Evolutionary conservation across 2,888 invertebrate genomes (phyloP), one percentile per base, ranked within the genome.

Genomic region (Tuta absoluta): DNA sequence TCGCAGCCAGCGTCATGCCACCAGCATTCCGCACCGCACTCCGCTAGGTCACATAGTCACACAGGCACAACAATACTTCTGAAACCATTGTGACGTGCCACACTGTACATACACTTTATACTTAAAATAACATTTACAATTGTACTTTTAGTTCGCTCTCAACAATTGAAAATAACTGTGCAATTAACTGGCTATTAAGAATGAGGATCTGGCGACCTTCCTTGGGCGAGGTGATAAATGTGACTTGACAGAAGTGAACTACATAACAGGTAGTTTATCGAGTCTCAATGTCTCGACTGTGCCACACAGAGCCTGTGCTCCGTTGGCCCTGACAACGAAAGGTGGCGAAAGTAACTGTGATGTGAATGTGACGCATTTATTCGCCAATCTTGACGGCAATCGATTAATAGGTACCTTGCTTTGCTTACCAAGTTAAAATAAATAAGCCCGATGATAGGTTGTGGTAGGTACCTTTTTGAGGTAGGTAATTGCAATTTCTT

Each of bases 271-370:
- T 51, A 58, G 1, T 19, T 75, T 56, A 72, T 71, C 73, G 8
- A 33, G 72, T 74, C 75, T 79, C 76, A 79, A 80, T 79, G 79
- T 74, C 37, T 58, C 21, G 65, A 72, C 68, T 70, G 72, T 72
- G 74, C 70, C 33, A 33, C 33, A n/a, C n/a, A n/a, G n/a, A 33
- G 33, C 8, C 33, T 70, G 72, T 73, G 74, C 70, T 75, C 74
- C 67, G 69, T 73, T 80, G 82, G 80, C 85, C 85, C 80, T 86
- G 86, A 80, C 85, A 80, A 85, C 84, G 86, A 86, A 87, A 87
- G 79, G 85, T 81, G 84, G 89, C 87, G 89, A 89, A 89, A 89
- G 89, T 56, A 56, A 76, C 77, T 75, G 79, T 82, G 33, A 33
- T 28, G 28, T 28, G 28, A n/a, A 28, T 33, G 33, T 33, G 82